A percentile compares a stretch with the other conserved stretches of the same genome.
phyloP scores from a whole-genome alignment of 2,888 invertebrate species.

The Limnephilus lunatus region DNA sequence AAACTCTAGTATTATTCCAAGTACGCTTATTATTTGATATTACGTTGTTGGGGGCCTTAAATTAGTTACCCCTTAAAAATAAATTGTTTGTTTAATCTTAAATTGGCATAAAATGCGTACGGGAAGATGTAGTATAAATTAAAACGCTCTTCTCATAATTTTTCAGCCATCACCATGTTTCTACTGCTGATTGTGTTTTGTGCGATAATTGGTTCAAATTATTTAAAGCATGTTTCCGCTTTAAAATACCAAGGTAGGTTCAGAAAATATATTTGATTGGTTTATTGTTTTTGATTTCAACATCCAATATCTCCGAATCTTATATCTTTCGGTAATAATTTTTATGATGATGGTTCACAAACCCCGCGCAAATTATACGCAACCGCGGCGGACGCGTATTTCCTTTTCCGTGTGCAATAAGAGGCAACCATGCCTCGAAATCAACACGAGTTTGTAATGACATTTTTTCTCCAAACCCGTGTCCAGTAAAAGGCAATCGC shows the following conservation, averaged over 20 bases:
- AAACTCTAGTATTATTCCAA: too few species aligned
- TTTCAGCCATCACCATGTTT: not conserved
- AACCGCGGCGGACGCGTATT: too few species aligned
- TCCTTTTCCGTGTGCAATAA: too few species aligned
- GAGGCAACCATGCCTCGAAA: too few species aligned
- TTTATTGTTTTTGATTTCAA: not conserved
- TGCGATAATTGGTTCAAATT: not conserved
- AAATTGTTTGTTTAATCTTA: not conserved
- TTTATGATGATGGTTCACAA: too few species aligned
- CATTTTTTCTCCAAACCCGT: too few species aligned
- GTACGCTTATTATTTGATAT: not conserved
- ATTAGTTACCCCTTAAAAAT: not conserved
- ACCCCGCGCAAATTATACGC: too few species aligned
- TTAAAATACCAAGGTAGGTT: not conserved
- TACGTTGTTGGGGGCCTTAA: not conserved
- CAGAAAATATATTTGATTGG: not conserved
- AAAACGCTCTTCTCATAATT: not conserved
- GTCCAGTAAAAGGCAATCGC: too few species aligned
- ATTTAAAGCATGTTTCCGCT: not conserved
- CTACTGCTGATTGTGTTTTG: not conserved
- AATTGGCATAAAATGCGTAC: not conserved
- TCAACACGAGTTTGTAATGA: too few species aligned
- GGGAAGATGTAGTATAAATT: not conserved
- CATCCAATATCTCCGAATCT: too few species aligned
- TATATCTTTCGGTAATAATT: too few species aligned